Conservation (phyloP, 2,888 invertebrate species). For the Polydrusus tereticollis region DNA sequence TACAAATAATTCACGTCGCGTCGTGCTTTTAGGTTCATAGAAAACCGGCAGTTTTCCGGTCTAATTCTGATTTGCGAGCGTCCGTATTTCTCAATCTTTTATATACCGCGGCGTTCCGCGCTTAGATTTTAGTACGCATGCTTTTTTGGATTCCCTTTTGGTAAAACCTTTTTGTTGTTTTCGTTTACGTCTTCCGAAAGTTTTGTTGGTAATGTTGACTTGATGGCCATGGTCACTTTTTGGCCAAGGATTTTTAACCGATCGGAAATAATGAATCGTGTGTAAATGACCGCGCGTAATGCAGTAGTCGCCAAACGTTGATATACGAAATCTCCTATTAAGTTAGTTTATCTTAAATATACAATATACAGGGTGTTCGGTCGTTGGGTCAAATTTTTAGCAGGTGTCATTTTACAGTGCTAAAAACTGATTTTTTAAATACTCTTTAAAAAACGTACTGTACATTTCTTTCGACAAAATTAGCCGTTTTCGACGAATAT, state of each 20-base stretch:
- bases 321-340: too few species aligned
- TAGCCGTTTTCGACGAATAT: too few species aligned
- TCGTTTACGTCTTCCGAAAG: background rate
- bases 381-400: too few species aligned
- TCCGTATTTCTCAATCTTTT: slow-evolving; percentile 16
- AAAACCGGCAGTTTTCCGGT: background rate
- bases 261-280: background rate
- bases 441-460: too few species aligned
- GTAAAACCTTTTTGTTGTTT: background rate
- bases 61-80: background rate
- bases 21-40: background rate
- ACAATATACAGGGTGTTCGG: too few species aligned
- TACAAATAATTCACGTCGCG: background rate
- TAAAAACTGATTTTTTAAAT: too few species aligned
- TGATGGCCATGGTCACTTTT: slow-evolving; percentile 13
- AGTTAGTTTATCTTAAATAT: too few species aligned
- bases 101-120: background rate
- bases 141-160: slow-evolving; percentile 10
- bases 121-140: slow-evolving; percentile 1
- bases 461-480: too few species aligned
- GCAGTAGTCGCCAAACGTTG: background rate
- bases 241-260: background rate
- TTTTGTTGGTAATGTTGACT: background rate
- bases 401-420: too few species aligned
- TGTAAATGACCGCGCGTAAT: background rate